These are phyloP conservation scores for Sapayoa aenigma DNA, from an alignment of 2,113 vertebrate species.

Conservation along the genomic window DNA sequence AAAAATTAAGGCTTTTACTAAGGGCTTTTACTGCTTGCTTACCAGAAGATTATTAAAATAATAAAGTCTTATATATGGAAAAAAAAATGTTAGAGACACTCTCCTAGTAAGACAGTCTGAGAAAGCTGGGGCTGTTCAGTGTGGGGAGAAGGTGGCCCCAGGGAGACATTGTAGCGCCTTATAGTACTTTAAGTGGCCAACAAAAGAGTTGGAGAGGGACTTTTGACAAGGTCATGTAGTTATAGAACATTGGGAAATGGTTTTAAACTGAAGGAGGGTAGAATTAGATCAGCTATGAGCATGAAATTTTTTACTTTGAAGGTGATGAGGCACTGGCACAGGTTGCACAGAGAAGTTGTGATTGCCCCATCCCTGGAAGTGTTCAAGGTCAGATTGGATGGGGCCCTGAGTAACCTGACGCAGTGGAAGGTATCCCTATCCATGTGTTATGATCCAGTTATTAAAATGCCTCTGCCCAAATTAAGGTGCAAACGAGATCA, in stretches of 20 bases:
- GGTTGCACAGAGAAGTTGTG: neutral
- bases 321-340: neutral
- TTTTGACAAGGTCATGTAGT: neutral
- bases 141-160: neutral
- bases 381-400: neutral
- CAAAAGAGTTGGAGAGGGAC: neutral
- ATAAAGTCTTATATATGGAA: neutral
- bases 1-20: neutral
- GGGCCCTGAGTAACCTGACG: neutral
- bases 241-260: neutral
- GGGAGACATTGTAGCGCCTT: too few relatives aligned
- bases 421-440: neutral
- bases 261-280: neutral
- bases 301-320: neutral
- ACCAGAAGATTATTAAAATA: neutral
- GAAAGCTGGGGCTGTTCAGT: neutral
- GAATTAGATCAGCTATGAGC: too few relatives aligned
- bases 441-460: too few relatives aligned
- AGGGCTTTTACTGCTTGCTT: neutral
- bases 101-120: neutral
- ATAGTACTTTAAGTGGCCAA: rapidly evolving
- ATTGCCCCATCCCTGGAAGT: neutral
- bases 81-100: neutral
- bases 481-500: too few relatives aligned
- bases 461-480: too few relatives aligned